These are phyloP conservation scores for Jordanella pulchra DNA, from an alignment of 2,797 vertebrate genomes.

Conservation along the genomic window DNA sequence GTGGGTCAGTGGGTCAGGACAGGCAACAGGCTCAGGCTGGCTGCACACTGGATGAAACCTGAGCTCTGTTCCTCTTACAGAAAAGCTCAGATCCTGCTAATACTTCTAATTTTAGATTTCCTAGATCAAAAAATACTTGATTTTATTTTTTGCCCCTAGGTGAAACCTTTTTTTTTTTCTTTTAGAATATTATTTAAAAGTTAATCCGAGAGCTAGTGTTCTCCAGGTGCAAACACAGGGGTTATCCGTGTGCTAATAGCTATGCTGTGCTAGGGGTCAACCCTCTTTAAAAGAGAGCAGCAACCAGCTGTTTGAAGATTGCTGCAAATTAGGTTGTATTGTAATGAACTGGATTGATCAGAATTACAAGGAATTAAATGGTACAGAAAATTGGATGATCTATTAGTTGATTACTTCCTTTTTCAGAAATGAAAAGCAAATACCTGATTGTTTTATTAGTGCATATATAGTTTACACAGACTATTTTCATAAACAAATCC, in stretches of 20 bases:
- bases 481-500: too few species aligned
- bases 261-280: neutral
- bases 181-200: neutral
- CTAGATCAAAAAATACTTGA: constrained; percentile 1
- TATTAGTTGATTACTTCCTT: too few species aligned
- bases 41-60: constrained; percentile 60
- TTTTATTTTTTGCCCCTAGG: neutral
- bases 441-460: too few species aligned
- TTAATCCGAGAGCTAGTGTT: neutral
- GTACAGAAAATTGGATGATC: too few species aligned
- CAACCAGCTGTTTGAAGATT: neutral
- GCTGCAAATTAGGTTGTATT: neutral
- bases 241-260: neutral
- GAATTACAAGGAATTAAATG: neutral
- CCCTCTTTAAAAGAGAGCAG: neutral
- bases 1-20: constrained; percentile 84
- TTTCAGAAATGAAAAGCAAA: too few species aligned
- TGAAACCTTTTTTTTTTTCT: neutral
- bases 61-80: constrained; percentile 56
- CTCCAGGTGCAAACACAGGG: neutral
- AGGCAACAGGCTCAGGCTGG: constrained; percentile 64
- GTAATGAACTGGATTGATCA: neutral
- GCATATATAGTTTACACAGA: too few species aligned
- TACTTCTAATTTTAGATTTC: constrained; percentile 40
- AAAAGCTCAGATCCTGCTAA: constrained; percentile 32